phyloP scores from a whole-genome alignment of 2,888 invertebrate species.

The Gari tellinella region DNA sequence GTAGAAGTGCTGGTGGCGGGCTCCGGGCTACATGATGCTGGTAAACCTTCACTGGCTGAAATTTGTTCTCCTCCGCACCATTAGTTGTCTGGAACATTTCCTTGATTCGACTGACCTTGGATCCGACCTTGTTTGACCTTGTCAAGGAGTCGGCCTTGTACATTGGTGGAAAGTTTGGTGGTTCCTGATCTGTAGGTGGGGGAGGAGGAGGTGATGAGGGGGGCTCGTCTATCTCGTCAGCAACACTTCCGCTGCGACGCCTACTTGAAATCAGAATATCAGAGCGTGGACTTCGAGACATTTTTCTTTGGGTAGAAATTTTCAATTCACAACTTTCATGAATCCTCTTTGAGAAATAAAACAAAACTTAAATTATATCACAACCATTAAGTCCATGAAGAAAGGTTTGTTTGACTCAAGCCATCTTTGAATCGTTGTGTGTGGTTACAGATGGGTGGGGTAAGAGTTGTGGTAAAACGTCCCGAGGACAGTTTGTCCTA shows the following conservation, averaged over 20 bases:
- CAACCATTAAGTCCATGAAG: neutral
- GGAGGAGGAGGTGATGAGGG: constrained; percentile 37
- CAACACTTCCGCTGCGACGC: constrained; percentile 69
- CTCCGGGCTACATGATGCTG: constrained; percentile 40
- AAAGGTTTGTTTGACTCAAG: too few relatives aligned
- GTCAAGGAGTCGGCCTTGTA: constrained; percentile 42
- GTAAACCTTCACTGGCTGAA: constrained; percentile 41
- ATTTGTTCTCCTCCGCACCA: constrained; percentile 27
- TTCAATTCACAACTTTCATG: neutral
- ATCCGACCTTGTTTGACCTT: constrained; percentile 39
- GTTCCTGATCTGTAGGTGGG: constrained; percentile 22
- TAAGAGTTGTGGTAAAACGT: too few relatives aligned
- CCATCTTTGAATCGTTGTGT: too few relatives aligned
- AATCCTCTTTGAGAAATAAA: neutral
- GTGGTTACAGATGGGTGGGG: too few relatives aligned
- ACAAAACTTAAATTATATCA: constrained; percentile 6
- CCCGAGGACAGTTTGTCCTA: too few relatives aligned
- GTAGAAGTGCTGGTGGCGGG: constrained; percentile 20
- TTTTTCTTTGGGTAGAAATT: neutral
- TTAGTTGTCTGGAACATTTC: constrained; percentile 74
- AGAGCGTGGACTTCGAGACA: neutral
- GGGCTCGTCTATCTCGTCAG: constrained; percentile 38
- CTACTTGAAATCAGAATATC: constrained; percentile 67
- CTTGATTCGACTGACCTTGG: constrained; percentile 79
- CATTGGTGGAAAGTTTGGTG: constrained; percentile 44